Conservation (phyloP, 2,113 vertebrate genomes). For the Gyps fulvus region DNA sequence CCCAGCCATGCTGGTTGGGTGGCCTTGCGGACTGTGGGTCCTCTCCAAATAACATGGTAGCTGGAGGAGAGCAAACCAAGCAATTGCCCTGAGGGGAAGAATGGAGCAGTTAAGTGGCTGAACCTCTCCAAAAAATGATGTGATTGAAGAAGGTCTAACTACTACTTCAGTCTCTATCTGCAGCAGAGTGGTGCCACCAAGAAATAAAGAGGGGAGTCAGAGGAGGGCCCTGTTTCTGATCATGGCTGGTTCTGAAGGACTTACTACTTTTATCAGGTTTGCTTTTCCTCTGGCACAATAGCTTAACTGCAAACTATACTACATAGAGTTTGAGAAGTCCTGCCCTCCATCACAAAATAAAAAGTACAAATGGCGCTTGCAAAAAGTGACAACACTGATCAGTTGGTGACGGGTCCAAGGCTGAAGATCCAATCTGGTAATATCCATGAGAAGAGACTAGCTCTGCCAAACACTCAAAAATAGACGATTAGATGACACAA, state of each 20-base stretch:
- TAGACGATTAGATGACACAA: background rate
- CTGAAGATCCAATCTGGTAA: background rate
- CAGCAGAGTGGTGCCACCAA: background rate
- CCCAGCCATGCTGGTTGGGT: rapidly evolving
- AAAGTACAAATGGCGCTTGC: background rate
- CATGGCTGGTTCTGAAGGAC: background rate
- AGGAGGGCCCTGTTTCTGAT: background rate
- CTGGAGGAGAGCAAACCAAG: background rate
- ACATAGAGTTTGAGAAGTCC: background rate
- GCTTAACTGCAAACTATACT: background rate
- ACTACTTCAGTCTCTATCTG: background rate
- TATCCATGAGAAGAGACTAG: background rate
- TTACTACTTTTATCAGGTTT: background rate
- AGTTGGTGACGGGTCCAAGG: background rate
- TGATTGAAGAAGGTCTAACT: background rate
- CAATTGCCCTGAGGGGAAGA: background rate
- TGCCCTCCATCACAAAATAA: background rate
- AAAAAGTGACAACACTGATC: background rate
- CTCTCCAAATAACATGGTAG: background rate
- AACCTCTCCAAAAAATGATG: background rate
- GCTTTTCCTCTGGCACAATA: background rate
- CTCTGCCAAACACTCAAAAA: background rate
- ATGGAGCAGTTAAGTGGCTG: background rate
- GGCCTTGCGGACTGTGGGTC: background rate
- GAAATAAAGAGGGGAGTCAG: background rate